A percentile compares a stretch with the other conserved stretches of the same genome.
phyloP scores from a whole-genome alignment of 2,113 vertebrate genomes.

The Muntiacus reevesi region DNA sequence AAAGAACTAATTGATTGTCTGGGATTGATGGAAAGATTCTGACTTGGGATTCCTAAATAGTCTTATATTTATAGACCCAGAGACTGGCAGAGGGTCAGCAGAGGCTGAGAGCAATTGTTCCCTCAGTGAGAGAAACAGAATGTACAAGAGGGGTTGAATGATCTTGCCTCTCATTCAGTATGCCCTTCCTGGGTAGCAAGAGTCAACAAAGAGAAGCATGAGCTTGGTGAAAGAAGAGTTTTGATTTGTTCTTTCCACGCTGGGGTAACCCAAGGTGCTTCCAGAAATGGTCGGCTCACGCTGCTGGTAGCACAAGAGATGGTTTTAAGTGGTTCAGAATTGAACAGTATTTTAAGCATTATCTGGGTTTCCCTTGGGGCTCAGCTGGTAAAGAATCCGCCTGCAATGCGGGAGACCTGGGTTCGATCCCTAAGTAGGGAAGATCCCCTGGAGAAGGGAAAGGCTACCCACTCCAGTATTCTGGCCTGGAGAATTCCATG shows the following conservation, averaged over 20 bases:
- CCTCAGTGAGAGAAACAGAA: not conserved
- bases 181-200: not conserved
- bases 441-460: not conserved
- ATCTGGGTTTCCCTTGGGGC: not conserved
- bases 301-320: not conserved
- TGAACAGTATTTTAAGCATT: not conserved
- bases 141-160: fast-evolving
- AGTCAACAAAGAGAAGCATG: no score
- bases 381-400: not conserved
- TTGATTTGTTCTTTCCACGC: not conserved
- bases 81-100: not conserved
- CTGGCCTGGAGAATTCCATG: not conserved
- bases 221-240: no score
- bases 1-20: not conserved
- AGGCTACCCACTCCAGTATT: not conserved
- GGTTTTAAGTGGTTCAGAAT: not conserved
- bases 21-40: not conserved
- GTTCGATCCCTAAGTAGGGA: not conserved
- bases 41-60: not conserved
- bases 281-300: not conserved
- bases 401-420: not conserved
- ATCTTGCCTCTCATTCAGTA: not conserved
- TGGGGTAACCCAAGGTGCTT: not conserved
- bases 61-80: not conserved
- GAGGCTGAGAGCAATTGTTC: not conserved